Conservation (phyloP, 2,888 invertebrate species). For the Acronicta psi region DNA sequence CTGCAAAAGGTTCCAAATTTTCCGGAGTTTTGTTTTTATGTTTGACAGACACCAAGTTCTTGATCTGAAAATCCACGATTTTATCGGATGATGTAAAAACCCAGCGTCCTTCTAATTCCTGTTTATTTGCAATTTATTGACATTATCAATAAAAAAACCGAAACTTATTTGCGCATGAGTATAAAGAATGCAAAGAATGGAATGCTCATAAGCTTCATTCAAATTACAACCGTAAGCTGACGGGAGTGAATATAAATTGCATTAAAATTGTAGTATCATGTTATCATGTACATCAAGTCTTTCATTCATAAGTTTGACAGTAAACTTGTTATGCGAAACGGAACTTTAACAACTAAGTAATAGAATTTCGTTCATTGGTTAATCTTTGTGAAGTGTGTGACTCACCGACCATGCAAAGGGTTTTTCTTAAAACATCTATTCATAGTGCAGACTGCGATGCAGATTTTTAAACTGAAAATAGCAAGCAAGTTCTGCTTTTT, state of each 20-base stretch:
- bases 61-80: background rate
- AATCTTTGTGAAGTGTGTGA: background rate
- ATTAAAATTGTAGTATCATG: background rate
- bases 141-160: constrained; percentile 23
- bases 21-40: background rate
- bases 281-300: background rate
- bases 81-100: background rate
- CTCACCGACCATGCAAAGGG: constrained; percentile 47
- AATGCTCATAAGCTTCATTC: background rate
- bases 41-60: too few relatives aligned
- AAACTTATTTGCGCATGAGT: background rate
- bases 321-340: background rate
- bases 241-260: accelerated
- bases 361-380: constrained; percentile 15
- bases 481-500: background rate
- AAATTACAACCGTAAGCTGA: constrained; percentile 9
- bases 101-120: background rate
- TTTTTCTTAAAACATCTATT: constrained; percentile 43
- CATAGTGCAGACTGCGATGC: constrained; percentile 40
- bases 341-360: accelerated
- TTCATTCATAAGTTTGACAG: constrained; percentile 10
- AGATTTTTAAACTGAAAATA: background rate
- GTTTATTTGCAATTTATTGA: constrained; percentile 1
- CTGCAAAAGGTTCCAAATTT: background rate
- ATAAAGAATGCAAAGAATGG: constrained; percentile 16